Base-by-base conservation (phyloP, 2,888 invertebrate species). In the Amphipoea oculea region DNA sequence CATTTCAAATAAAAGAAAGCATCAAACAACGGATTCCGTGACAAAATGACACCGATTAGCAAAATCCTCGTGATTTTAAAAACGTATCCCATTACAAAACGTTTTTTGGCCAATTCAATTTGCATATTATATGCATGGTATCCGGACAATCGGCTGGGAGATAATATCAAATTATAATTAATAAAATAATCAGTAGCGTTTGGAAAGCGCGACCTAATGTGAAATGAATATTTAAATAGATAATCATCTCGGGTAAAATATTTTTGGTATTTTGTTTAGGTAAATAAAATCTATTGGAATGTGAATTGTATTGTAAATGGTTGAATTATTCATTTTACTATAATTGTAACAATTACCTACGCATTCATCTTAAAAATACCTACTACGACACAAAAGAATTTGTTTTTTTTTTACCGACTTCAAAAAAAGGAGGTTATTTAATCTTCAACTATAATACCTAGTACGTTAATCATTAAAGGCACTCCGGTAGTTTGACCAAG, bases 11-110 rank as follows among this genome's bases (percentile, higher is more conserved):
- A 29, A 63, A 70, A 79, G 1, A 74, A 69, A 84, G 36, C 9
- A 69, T 54, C 0, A 62, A 65, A 75, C 63, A 66, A 36, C 60
- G 14, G 29, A 62, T 62, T 85, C 29, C 48, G 42, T 73, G 69
- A 75, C 60, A 73, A 78, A 84, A 73, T 51, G 29, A 63, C 69
- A 68, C 4, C 73, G 20, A 68, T 71, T 66, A 73, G 79, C 63
- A 42, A 51, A 74, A 42, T 0, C 66, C 11, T 75, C 69, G 65
- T 73, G 63, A 42, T 76, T 81, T 71, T 57, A 51, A 60, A 65
- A 72, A 48, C 12, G 12, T 76, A 76, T 87, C 73, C 6, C 51
- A 67, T 87, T 74, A 87, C 83, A 81, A 78, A 83, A 74, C 63
- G 66, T 69, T 76, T 42, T 72, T 62, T 54, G 12, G 51, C 69